A percentile compares a stretch with the other conserved stretches of the same genome.
Conservation (phyloP, 2,113 vertebrate species). For the Triplophysa dalaica region DNA sequence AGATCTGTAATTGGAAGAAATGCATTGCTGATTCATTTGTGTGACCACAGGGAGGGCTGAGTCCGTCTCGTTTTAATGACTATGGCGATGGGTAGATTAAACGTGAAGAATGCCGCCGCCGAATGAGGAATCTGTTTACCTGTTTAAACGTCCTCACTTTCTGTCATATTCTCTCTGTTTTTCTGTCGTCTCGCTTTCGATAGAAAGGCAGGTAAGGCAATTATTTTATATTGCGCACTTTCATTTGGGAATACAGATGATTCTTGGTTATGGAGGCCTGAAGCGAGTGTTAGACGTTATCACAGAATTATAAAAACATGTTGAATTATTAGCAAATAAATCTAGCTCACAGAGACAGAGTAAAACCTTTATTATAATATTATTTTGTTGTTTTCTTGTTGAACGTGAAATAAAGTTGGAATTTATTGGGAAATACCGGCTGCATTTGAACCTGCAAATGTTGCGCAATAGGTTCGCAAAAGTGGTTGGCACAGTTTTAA, state of each 20-base stretch:
- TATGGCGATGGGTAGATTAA: conserved; percentile 1
- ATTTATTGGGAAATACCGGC: too few species aligned
- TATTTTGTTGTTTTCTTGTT: not conserved
- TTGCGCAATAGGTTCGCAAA: not conserved
- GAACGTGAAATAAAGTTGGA: too few species aligned
- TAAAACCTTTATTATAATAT: not conserved
- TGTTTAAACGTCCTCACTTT: not conserved
- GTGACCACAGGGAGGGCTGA: conserved; percentile 12
- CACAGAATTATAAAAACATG: not conserved
- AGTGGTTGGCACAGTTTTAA: not conserved
- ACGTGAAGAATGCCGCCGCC: not conserved
- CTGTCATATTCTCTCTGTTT: not conserved
- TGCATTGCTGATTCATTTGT: conserved; percentile 39
- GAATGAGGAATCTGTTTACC: conserved; percentile 28
- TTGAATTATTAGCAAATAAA: conserved; percentile 17
- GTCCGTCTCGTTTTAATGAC: conserved; percentile 31
- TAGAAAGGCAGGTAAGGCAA: not conserved
- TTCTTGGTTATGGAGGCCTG: conserved; percentile 12
- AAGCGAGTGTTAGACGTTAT: conserved; percentile 4
- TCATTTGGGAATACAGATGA: conserved; percentile 11
- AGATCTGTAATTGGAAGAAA: conserved; percentile 36
- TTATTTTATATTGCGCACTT: conserved; percentile 28
- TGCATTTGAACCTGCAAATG: too few species aligned
- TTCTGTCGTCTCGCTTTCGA: conserved; percentile 18
- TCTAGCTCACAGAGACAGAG: not conserved